Percentiles rank a stretch among this genome's conserved stretches.
Evolutionary conservation across 2,797 vertebrate genomes (phyloP).

Genomic region (Poeciliopsis paucimaculata): DNA sequence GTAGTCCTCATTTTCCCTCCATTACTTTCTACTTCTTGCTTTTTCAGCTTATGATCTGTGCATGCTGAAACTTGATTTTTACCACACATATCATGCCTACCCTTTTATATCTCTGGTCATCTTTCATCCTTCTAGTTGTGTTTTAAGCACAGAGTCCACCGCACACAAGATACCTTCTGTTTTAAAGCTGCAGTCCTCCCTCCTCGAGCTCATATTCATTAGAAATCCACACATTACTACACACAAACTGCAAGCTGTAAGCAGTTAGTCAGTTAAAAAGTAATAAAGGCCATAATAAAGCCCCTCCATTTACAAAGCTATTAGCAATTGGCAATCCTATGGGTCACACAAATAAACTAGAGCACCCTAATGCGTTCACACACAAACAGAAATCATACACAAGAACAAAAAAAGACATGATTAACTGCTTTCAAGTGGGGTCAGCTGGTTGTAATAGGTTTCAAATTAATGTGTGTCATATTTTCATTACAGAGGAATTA

Average conservation of each 20-base stretch:
- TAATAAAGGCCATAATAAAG: slow-evolving; percentile 69
- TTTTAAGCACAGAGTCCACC: slow-evolving; percentile 24
- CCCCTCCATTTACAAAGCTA: slow-evolving; percentile 59
- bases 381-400: not conserved
- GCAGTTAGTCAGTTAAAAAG: slow-evolving; percentile 62
- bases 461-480: slow-evolving; percentile 41
- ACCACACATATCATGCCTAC: slow-evolving; percentile 12
- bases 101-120: slow-evolving; percentile 6
- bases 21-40: slow-evolving; percentile 11
- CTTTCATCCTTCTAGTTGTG: slow-evolving; percentile 39
- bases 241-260: slow-evolving; percentile 34
- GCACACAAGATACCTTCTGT: slow-evolving; percentile 35
- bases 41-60: slow-evolving; percentile 9
- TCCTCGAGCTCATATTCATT: slow-evolving; percentile 23
- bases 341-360: slow-evolving; percentile 38
- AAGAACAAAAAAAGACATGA: not conserved
- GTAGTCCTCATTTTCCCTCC: slow-evolving; percentile 44
- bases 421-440: slow-evolving; percentile 13
- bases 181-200: slow-evolving; percentile 40
- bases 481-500: not conserved
- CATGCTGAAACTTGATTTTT: slow-evolving; percentile 12
- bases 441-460: slow-evolving; percentile 38
- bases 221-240: slow-evolving; percentile 22
- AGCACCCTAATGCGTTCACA: slow-evolving; percentile 15
- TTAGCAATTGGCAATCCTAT: slow-evolving; percentile 49